Base-by-base conservation (phyloP, 2,888 invertebrate genomes). In the Tholera decimalis region DNA sequence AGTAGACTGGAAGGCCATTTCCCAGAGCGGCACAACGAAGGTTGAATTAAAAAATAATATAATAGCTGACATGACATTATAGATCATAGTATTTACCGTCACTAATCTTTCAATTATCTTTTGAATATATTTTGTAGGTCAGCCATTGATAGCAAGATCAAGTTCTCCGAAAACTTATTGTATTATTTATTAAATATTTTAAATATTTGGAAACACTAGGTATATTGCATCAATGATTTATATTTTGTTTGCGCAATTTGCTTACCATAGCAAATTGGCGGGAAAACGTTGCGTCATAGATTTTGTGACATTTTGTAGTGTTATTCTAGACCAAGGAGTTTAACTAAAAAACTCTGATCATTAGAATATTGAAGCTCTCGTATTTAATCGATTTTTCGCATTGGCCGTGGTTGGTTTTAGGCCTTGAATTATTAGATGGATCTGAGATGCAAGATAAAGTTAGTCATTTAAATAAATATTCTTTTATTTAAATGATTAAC, bases 231-330 rank as follows among this genome's bases (percentile, higher is more conserved):
- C 49, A 65, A 56, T 39, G 33, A 57, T 54, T 60, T 7, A 20
- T 18, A 63, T 78, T 75, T 69, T 77, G 49, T 54, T 55, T 46
- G 60, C 30, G 35, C 37, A 72, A 68, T 68, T 43, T 62, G 54
- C 49, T 71, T 57, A 72, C 62, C 70, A 71, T 72, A 68, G n/a
- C 75, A 57, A 82, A 82, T 80, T 62, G 30, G 74, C 71, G 65
- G 64, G 37, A 59, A 69, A 72, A 71, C 56, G 37, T 78, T 78
- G 50, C 59, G 39, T 49, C 47, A 37, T 63, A 47, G 44, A 53
- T n/a, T 50, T 50, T 33, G 41, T 62, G 71, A 71, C 51, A 63
- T 65, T 78, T 49, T n/a, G 24, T 56, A 54, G 46, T 56, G 56
- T 73, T 53, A 47, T 56, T 58, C 46, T 55, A 44, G 53, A 69